Conservation (phyloP, 2,888 invertebrate species). For the Cephus pygmeus region DNA sequence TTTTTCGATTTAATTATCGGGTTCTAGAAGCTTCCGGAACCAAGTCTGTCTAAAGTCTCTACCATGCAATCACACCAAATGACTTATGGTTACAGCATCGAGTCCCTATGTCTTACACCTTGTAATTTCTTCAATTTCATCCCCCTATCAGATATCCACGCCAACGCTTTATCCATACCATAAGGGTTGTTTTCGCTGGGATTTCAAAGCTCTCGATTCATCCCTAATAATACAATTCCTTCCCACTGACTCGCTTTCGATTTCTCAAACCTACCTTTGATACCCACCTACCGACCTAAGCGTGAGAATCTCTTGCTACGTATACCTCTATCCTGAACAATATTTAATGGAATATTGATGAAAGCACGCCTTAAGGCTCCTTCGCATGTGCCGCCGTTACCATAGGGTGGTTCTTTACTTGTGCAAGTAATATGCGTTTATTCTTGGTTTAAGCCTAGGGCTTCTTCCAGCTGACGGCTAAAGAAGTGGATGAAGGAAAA, state of each 20-base stretch:
- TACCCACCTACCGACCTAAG: neutral
- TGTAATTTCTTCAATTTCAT: neutral
- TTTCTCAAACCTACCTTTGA: neutral
- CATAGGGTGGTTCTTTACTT: neutral
- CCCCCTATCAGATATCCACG: neutral
- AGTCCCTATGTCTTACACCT: neutral
- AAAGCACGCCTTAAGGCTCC: neutral
- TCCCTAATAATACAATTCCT: neutral
- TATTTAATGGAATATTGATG: constrained; percentile 36
- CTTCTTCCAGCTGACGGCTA: neutral
- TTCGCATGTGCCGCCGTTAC: neutral
- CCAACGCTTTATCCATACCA: neutral
- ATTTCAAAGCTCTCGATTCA: neutral
- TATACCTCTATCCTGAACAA: constrained; percentile 19
- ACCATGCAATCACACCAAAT: constrained; percentile 3
- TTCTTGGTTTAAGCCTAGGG: neutral
- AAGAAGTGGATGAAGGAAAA: neutral
- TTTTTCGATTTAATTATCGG: neutral
- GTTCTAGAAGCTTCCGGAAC: neutral
- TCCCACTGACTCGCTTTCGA: neutral
- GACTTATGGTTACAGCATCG: neutral
- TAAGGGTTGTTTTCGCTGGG: neutral
- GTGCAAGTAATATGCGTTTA: neutral
- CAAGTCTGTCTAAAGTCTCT: neutral
- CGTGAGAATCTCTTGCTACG: neutral